Evolutionary conservation across 2,797 vertebrate genomes (phyloP).

Genomic region (Centropyge bicolor): DNA sequence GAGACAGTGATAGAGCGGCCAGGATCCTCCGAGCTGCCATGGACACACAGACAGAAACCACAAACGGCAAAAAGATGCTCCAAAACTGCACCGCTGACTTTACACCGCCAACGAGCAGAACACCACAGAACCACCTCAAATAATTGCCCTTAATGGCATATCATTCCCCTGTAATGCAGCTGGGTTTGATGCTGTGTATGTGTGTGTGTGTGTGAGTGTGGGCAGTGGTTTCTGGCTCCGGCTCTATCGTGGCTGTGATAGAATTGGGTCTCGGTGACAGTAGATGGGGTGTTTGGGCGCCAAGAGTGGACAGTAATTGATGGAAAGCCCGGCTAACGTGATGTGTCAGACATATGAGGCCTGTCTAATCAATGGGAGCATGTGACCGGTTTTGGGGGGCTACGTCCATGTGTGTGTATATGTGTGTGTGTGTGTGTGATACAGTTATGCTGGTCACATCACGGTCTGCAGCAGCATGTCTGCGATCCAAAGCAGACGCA

Average conservation of each 20-base stretch:
- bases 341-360: constrained; percentile 81
- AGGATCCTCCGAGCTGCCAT: constrained; percentile 52
- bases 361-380: constrained; percentile 77
- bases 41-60: constrained; percentile 44
- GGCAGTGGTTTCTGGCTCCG: constrained; percentile 33
- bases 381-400: constrained; percentile 55
- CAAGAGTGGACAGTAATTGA: constrained; percentile 74
- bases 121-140: constrained; percentile 39
- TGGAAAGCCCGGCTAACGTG: constrained; percentile 75
- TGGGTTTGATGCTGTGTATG: constrained; percentile 31
- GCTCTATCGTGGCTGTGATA: constrained; percentile 56
- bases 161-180: constrained; percentile 43
- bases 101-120: constrained; percentile 30
- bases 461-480: constrained; percentile 33
- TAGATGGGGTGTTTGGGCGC: constrained; percentile 57
- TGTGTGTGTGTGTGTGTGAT: constrained; percentile 42
- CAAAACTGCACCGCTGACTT: constrained; percentile 14
- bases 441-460: constrained; percentile 61
- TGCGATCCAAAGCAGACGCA: constrained; percentile 45
- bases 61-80: constrained; percentile 13
- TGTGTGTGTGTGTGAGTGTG: constrained; percentile 18
- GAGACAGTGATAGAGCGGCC: constrained; percentile 58
- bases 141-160: constrained; percentile 53
- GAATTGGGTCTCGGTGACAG: constrained; percentile 73
- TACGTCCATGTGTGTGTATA: constrained; percentile 29